These are phyloP conservation scores for Aphelinus atriplicis DNA, from an alignment of 1,140 invertebrate species.

Conservation along the genomic window DNA sequence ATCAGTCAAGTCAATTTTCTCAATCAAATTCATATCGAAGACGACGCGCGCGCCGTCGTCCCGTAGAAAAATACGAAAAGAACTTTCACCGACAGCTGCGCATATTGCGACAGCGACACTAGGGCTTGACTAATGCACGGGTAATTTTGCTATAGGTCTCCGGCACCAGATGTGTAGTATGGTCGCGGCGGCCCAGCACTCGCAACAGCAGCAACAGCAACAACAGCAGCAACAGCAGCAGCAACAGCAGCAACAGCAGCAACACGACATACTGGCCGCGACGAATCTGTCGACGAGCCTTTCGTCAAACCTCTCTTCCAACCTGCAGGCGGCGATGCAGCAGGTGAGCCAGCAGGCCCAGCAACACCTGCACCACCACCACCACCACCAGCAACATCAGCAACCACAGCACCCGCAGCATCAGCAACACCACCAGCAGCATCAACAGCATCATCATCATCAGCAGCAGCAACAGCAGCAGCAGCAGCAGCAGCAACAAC, in stretches of 20 bases:
- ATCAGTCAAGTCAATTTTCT: too few relatives aligned
- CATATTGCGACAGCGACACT: too few relatives aligned
- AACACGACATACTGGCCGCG: constrained; percentile 66
- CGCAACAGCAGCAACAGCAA: constrained; percentile 60
- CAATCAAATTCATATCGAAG: too few relatives aligned
- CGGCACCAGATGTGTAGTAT: constrained; percentile 79
- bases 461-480: constrained; percentile 57
- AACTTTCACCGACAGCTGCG: too few relatives aligned
- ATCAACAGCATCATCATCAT: constrained; percentile 55
- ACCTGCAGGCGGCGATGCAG: constrained; percentile 63
- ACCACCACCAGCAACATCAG: constrained; percentile 57
- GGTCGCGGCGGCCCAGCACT: constrained; percentile 73
- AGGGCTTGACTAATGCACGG: too few relatives aligned
- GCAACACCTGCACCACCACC: constrained; percentile 60
- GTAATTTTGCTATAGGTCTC: constrained; percentile 60
- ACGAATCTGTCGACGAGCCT: constrained; percentile 61
- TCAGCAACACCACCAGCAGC: constrained; percentile 47
- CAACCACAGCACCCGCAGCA: constrained; percentile 54
- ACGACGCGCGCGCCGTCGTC: too few relatives aligned
- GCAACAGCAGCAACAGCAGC: constrained; percentile 53
- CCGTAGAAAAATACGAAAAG: too few relatives aligned
- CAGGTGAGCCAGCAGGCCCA: constrained; percentile 64
- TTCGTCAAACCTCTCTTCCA: constrained; percentile 60
- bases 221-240: constrained; percentile 50
- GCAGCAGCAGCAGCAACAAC: constrained; percentile 1